phyloP scores from a whole-genome alignment of 2,797 vertebrate species.

The Smutsia temminckii region DNA sequence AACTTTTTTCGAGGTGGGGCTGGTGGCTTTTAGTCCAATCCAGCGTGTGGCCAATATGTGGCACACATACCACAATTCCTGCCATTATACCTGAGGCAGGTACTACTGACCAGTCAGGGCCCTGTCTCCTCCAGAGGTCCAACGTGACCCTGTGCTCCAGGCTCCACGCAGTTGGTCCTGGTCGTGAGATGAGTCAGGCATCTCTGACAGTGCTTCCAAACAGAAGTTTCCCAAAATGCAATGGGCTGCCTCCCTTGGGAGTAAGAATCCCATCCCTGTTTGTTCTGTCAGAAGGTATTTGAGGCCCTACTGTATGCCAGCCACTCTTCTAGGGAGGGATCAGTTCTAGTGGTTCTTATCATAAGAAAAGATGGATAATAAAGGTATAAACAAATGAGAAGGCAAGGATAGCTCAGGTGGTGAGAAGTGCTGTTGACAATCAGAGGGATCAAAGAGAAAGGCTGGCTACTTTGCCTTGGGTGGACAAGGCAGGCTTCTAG shows the following conservation, averaged over 20 bases:
- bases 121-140: background rate
- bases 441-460: background rate
- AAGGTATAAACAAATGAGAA: background rate
- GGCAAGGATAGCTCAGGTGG: background rate
- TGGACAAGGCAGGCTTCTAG: background rate
- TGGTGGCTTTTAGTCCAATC: background rate
- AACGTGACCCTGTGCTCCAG: background rate
- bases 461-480: background rate
- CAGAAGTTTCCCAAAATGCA: background rate
- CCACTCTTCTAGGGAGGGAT: background rate
- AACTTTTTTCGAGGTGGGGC: background rate
- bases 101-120: slow-evolving; percentile 3
- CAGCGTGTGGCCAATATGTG: background rate
- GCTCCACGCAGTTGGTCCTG: background rate
- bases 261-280: background rate
- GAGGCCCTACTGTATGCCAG: background rate
- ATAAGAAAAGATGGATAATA: background rate
- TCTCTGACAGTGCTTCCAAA: background rate
- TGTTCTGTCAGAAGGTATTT: background rate
- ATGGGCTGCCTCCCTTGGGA: background rate
- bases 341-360: background rate
- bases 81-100: background rate
- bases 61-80: background rate
- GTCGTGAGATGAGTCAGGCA: background rate
- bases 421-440: background rate